Evolutionary conservation across 1,140 invertebrate species (phyloP).

Genomic region (Dendrolimus punctatus): DNA sequence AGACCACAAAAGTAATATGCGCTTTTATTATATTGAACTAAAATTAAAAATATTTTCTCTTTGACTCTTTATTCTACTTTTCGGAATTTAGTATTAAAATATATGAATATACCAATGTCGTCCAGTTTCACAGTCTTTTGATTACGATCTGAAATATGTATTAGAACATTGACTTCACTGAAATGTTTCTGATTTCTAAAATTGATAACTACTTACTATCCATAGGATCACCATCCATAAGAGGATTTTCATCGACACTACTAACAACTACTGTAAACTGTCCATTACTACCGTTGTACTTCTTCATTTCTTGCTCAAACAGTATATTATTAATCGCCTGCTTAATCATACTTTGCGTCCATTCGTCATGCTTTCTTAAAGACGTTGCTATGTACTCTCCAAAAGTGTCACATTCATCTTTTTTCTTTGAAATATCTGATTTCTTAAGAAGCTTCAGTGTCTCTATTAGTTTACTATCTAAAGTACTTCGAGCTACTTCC

Average conservation of each 20-base stretch:
- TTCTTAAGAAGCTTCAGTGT: slow-evolving; percentile 26
- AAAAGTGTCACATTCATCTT: slow-evolving; percentile 60
- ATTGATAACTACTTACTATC: slow-evolving; percentile 4
- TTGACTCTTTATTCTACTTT: too few species aligned
- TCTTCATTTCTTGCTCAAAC: slow-evolving; percentile 63
- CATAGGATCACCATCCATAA: slow-evolving; percentile 30
- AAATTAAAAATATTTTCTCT: too few species aligned
- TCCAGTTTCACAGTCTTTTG: too few species aligned
- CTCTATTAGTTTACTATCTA: slow-evolving; percentile 25
- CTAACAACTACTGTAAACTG: slow-evolving; percentile 33
- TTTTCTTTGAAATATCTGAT: slow-evolving; percentile 36
- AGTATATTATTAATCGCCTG: slow-evolving; percentile 64
- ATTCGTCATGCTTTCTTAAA: slow-evolving; percentile 55
- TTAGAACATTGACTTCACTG: too few species aligned
- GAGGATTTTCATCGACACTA: slow-evolving; percentile 42
- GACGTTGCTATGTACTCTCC: slow-evolving; percentile 60
- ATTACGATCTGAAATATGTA: too few species aligned
- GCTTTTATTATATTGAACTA: too few species aligned
- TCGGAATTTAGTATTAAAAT: too few species aligned
- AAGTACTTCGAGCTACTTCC: slow-evolving; percentile 7
- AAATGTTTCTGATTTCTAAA: too few species aligned
- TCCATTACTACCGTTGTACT: slow-evolving; percentile 25
- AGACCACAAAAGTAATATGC: too few species aligned
- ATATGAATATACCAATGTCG: too few species aligned
- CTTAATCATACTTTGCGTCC: slow-evolving; percentile 59